Percentiles rank a stretch among this genome's conserved stretches.
phyloP scores from a whole-genome alignment of 2,797 vertebrate species.

The Lithobates sylvaticus region DNA sequence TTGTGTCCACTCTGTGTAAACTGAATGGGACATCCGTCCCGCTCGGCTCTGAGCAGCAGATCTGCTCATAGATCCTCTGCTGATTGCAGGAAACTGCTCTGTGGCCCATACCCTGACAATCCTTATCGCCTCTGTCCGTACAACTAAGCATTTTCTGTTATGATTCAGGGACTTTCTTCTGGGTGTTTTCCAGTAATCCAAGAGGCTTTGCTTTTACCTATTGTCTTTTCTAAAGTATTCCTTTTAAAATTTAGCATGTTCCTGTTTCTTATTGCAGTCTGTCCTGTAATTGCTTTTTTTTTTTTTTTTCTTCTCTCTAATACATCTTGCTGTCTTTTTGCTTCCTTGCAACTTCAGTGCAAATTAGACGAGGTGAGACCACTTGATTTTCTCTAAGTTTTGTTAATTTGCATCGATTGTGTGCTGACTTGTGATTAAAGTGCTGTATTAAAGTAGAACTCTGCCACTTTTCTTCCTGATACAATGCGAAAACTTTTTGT shows the following conservation, averaged over 20 bases:
- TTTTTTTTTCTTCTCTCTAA: slow-evolving; percentile 68
- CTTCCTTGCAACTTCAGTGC: slow-evolving; percentile 90
- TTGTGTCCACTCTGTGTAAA: too few species aligned
- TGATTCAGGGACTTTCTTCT: too few species aligned
- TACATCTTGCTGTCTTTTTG: slow-evolving; percentile 71
- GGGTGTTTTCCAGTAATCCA: too few species aligned
- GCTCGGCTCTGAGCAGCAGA: too few species aligned
- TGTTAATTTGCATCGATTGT: not conserved
- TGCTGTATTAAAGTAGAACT: not conserved
- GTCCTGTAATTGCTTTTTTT: not conserved
- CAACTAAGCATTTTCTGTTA: too few species aligned
- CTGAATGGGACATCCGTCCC: too few species aligned
- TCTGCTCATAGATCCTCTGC: too few species aligned
- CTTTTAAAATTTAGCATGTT: not conserved
- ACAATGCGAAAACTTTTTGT: too few species aligned
- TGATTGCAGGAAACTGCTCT: too few species aligned
- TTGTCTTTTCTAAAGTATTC: not conserved
- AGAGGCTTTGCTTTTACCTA: not conserved
- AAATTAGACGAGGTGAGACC: slow-evolving; percentile 98
- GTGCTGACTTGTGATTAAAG: not conserved
- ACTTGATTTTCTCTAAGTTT: slow-evolving; percentile 47
- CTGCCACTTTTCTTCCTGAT: not conserved
- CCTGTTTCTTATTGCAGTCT: slow-evolving; percentile 9
- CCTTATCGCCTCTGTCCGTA: too few species aligned
- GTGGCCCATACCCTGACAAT: too few species aligned